A percentile compares a stretch with the other conserved stretches of the same genome.
Conservation (phyloP, 2,797 vertebrate species). For the Sebastes vulpes region DNA sequence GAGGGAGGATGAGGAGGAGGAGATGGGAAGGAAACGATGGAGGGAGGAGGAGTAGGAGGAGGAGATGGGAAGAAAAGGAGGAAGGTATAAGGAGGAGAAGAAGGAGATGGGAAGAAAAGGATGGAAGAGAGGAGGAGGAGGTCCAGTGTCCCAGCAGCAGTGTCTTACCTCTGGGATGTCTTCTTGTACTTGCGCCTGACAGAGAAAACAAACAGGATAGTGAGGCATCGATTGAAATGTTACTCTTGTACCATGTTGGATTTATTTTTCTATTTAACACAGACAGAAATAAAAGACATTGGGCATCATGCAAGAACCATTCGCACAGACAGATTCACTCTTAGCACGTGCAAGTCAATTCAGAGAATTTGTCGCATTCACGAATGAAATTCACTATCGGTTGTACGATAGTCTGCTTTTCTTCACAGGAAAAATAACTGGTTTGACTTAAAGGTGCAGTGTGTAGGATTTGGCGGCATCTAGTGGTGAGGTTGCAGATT, state of each 20-base stretch:
- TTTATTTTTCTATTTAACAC: not conserved
- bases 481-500: too few species aligned
- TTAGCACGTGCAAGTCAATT: not conserved
- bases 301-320: conserved; percentile 9
- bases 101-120: too few species aligned
- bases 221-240: conserved; percentile 26
- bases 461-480: too few species aligned
- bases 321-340: not conserved
- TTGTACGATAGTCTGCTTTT: not conserved
- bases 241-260: not conserved
- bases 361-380: not conserved
- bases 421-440: not conserved
- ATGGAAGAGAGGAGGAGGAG: not conserved
- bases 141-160: conserved; percentile 58
- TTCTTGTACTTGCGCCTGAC: conserved; percentile 99
- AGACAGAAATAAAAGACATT: conserved; percentile 6
- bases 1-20: not conserved
- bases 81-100: not conserved
- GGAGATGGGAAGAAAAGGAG: not conserved
- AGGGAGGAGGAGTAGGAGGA: not conserved
- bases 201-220: conserved; percentile 67
- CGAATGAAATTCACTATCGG: not conserved
- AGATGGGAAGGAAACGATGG: not conserved
- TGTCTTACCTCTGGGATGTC: conserved; percentile 98
- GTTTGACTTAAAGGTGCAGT: not conserved